Conservation (phyloP, 2,797 vertebrate species). For the Coendou prehensilis region DNA sequence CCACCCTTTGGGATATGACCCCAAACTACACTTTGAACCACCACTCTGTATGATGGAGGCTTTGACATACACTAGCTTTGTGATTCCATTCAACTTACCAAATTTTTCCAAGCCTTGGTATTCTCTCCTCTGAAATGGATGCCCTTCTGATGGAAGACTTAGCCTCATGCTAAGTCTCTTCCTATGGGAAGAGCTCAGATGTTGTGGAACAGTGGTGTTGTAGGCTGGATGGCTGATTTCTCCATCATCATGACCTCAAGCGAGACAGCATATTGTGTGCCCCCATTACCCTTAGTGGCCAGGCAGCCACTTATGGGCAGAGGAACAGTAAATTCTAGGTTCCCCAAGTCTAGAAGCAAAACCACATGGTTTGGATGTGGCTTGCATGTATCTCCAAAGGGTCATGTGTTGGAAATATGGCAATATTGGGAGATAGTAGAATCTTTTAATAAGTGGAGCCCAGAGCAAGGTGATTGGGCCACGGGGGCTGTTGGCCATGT, state of each 20-base stretch:
- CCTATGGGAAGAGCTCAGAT: background rate
- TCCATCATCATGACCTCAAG: background rate
- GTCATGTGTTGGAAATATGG: background rate
- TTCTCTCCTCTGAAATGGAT: constrained; percentile 47
- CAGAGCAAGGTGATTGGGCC: background rate
- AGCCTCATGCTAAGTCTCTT: too few species aligned
- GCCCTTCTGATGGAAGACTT: background rate
- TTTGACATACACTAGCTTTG: background rate
- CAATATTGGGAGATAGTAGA: background rate
- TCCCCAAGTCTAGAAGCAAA: background rate
- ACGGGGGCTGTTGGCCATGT: background rate
- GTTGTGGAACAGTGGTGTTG: background rate
- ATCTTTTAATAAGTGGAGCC: background rate
- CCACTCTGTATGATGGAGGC: background rate
- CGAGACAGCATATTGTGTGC: background rate
- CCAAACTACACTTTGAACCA: background rate
- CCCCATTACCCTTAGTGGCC: background rate
- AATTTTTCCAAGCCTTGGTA: background rate
- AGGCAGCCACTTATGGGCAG: background rate
- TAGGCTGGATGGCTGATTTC: background rate
- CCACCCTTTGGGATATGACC: background rate
- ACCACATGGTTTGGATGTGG: background rate
- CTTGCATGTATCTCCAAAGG: background rate
- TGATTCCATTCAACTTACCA: background rate
- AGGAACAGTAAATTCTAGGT: background rate